Base-by-base conservation (phyloP, 1,140 invertebrate genomes). In the Drosophila miranda region DNA sequence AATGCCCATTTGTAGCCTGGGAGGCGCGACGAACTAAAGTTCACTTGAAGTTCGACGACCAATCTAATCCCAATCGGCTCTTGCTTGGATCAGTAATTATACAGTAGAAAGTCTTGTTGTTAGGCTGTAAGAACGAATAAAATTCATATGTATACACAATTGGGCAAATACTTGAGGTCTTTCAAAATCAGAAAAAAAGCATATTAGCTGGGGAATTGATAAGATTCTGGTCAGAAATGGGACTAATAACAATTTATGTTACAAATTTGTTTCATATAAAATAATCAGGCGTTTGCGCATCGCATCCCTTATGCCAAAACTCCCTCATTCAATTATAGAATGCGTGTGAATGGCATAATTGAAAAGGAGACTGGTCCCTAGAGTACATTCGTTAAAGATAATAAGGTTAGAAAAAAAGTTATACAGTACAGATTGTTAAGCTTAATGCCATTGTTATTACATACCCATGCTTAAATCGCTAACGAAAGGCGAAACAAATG, bases 311-410 rank as follows among this genome's bases (percentile, higher is more conserved):
- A 30, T 53, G 52, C 38, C 42, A 57, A 80, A 71, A 58, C 30
- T 30, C 61, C 56, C 74, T 81, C 57, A 86, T 87, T 86, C 81
- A 86, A 86, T 86, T 87, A 86, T 81, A 78, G 63, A 70, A 86
- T 67, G 81, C 81, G 81, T 84, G 81, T 81, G 81, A 86, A 86
- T 71, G 43, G 77, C 58, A 77, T 86, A 86, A 86, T 86, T 86
- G 81, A 86, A 84, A 86, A 81, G 69, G 48, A 86, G 81, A 76
- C 60, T 70, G 64, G 34, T 53, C 81, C 78, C 81, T 78, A 64
- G 81, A 86, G 81, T 87, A 82, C 67, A 68, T 87, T 87, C 82
- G 81, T 81, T 86, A 87, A 76, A 86, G 82, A 86, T 86, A 86
- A 86, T 86, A 86, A 86, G 78, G 82, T 81, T 86, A 86, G 57